Conservation (phyloP, 2,888 invertebrate genomes). For the Heliconius charithonia region DNA sequence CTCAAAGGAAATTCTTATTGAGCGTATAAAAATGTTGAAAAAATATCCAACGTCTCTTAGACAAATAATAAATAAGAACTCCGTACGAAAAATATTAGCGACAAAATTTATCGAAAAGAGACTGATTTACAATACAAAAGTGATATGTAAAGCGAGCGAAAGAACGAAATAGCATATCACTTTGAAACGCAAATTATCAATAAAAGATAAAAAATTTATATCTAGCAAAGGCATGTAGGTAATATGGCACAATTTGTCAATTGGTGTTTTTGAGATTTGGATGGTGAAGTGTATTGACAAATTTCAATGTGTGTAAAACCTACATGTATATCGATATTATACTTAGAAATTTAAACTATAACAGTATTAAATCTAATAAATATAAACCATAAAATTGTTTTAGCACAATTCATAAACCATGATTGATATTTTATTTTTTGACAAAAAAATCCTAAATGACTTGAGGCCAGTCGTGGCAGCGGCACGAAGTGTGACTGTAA, state of each 20-base stretch:
- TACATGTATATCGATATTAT: neutral
- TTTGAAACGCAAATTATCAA: conserved; percentile 57
- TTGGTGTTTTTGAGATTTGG: neutral
- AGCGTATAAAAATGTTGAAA: conserved; percentile 8
- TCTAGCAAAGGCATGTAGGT: conserved; percentile 17
- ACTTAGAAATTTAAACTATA: neutral
- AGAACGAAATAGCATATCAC: conserved; percentile 56
- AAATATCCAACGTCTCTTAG: neutral
- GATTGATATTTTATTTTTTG: too few species aligned
- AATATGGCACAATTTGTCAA: neutral
- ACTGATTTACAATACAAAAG: conserved; percentile 39
- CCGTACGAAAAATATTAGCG: conserved; percentile 12
- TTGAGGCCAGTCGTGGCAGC: too few species aligned
- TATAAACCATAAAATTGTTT: neutral
- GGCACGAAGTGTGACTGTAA: too few species aligned
- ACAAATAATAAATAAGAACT: neutral
- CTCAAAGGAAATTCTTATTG: neutral
- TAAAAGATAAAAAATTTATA: conserved; percentile 66
- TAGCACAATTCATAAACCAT: too few species aligned
- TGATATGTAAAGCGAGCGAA: conserved; percentile 42
- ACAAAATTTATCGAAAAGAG: conserved; percentile 23
- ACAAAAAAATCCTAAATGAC: too few species aligned
- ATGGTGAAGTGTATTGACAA: neutral
- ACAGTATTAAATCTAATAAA: neutral
- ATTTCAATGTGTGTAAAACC: neutral